Evolutionary conservation across 2,888 invertebrate genomes (phyloP), one percentile per base, ranked within the genome.

Genomic region (Pollenia labialis): DNA sequence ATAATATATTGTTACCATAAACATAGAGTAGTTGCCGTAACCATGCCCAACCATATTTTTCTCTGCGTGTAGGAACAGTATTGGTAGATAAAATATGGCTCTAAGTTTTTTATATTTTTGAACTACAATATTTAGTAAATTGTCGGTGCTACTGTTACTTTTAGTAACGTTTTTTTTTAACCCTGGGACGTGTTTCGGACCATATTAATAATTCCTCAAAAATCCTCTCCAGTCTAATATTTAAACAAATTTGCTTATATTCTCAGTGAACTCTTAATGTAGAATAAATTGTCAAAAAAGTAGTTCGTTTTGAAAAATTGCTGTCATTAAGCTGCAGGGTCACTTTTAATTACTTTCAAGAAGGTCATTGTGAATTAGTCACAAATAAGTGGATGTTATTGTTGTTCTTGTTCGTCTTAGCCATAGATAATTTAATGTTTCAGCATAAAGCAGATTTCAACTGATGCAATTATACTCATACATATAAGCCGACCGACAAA

Each of bases 331-430:
- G 89, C 90, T 90, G 88, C 88, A 89, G 91, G 92, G 92, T 91
- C 90, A 90, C 90, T 91, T 90, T 92, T 92, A 92, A 92, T 91
- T 91, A 91, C 92, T 91, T 91, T 91, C 76, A 88, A 90, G 92
- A 92, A 92, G 92, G 92, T 89, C 89, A 89, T 80, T 85, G 88
- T 85, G 87, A 89, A 89, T 89, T 89, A 89, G 88, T 89, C 77
- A 85, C 88, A 81, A 69, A 80, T 80, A 74, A 64, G 52, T 85
- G 60, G 48, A 50, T 76, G 58, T 74, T 74, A 7, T 69, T 68
- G 54, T 16, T 54, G 10, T 68, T 64, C 44, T 71, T 62, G 23
- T 76, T 82, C 2, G 56, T 71, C 32, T 60, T 46, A 14, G 58
- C 58, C 56, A 68, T 50, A 32, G 48, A n/a, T 42, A 8, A 60